Conservation (phyloP, 2,113 vertebrate genomes). For the Malurus melanocephalus region DNA sequence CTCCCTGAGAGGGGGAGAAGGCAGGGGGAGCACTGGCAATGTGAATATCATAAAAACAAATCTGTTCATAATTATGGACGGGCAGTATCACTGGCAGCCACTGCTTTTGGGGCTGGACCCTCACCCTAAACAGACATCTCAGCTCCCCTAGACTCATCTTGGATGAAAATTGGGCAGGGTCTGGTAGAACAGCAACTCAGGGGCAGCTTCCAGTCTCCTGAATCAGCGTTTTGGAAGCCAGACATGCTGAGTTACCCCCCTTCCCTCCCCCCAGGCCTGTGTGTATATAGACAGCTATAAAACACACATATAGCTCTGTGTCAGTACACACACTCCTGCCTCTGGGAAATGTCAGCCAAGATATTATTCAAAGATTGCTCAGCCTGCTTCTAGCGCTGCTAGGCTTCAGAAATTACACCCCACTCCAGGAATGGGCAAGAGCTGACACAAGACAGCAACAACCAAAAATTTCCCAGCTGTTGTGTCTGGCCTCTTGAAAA, state of each 20-base stretch:
- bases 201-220: constrained; percentile 19
- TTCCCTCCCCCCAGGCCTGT: background rate
- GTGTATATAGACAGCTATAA: background rate
- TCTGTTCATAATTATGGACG: constrained; percentile 14
- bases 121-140: background rate
- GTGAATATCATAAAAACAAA: background rate
- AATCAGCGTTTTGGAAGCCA: constrained; percentile 41
- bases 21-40: background rate
- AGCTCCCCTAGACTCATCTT: background rate
- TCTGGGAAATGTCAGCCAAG: constrained; percentile 29
- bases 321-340: background rate
- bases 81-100: background rate
- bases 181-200: background rate
- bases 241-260: background rate
- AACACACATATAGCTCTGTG: background rate
- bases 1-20: background rate
- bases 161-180: background rate
- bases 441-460: constrained; percentile 43
- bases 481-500: constrained; percentile 48
- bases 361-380: constrained; percentile 1
- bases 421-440: constrained; percentile 13
- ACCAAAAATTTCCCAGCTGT: constrained; percentile 44
- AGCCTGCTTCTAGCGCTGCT: background rate
- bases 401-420: constrained; percentile 28
- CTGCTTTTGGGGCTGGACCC: background rate